These are phyloP conservation scores for Ceratina japonica DNA, from an alignment of 1,140 invertebrate species.

Conservation along the genomic window DNA sequence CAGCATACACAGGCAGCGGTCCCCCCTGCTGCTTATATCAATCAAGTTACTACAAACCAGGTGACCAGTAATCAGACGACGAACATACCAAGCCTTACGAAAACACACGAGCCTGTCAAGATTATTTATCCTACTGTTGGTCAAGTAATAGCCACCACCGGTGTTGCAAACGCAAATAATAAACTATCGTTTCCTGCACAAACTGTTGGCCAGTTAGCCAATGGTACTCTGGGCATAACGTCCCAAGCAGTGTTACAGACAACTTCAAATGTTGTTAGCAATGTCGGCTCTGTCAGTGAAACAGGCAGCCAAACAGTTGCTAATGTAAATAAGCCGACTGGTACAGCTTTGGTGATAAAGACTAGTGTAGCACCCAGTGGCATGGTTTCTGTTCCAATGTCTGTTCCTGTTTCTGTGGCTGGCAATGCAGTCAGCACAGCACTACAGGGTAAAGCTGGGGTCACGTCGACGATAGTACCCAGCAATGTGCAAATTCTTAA, in stretches of 20 bases:
- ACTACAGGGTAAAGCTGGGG: slow-evolving; percentile 80
- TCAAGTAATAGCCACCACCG: slow-evolving; percentile 73
- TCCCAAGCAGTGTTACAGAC: slow-evolving; percentile 70
- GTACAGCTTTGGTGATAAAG: slow-evolving; percentile 85
- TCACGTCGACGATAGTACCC: slow-evolving; percentile 82
- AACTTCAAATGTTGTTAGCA: slow-evolving; percentile 69
- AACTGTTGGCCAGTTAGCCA: slow-evolving; percentile 79
- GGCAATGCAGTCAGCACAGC: slow-evolving; percentile 76
- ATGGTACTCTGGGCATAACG: slow-evolving; percentile 73
- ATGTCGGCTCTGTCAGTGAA: slow-evolving; percentile 67
- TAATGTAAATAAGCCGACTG: slow-evolving; percentile 82
- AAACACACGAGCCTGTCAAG: slow-evolving; percentile 75
- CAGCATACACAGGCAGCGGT: slow-evolving; percentile 63
- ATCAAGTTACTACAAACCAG: slow-evolving; percentile 76
- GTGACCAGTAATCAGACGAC: slow-evolving; percentile 70
- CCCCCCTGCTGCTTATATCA: slow-evolving; percentile 63
- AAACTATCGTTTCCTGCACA: slow-evolving; percentile 78
- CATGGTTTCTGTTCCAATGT: slow-evolving; percentile 86
- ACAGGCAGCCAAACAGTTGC: slow-evolving; percentile 62
- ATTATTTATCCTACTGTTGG: slow-evolving; percentile 76
- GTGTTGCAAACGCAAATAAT: slow-evolving; percentile 72
- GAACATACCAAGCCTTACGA: slow-evolving; percentile 57
- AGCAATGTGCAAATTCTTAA: slow-evolving; percentile 93
- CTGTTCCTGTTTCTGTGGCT: slow-evolving; percentile 81
- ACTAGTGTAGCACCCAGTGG: slow-evolving; percentile 82